Conservation (phyloP, 1,140 invertebrate genomes). For the Agraylea sexmaculata region DNA sequence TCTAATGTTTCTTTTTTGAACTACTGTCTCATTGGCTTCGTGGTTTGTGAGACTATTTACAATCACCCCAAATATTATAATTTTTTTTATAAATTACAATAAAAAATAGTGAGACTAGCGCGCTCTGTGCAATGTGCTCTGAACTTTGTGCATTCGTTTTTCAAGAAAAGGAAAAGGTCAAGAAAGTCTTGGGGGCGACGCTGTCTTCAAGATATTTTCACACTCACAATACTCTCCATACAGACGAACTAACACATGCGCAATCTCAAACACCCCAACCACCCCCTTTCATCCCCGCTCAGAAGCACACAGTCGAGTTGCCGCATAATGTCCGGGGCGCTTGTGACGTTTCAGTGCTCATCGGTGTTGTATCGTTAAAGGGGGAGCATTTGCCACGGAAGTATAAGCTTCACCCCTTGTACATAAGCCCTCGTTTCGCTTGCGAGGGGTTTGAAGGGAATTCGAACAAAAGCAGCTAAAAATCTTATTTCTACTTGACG, state of each 20-base stretch:
- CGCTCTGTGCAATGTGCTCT: slow-evolving; percentile 12
- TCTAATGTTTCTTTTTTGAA: too few species aligned
- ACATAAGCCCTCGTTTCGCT: not conserved
- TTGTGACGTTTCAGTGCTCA: too few species aligned
- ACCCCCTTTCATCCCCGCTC: not conserved
- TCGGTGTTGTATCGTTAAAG: too few species aligned
- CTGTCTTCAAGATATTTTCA: not conserved
- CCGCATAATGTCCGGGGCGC: too few species aligned
- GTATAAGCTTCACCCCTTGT: too few species aligned
- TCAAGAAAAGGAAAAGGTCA: slow-evolving; percentile 18
- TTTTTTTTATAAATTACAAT: not conserved
- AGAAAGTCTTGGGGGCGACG: slow-evolving; percentile 14
- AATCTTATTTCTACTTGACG: slow-evolving; percentile 19
- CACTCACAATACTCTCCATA: slow-evolving; percentile 1
- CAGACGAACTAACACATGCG: not conserved
- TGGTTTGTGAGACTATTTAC: too few species aligned
- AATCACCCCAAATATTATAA: too few species aligned
- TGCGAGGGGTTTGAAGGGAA: not conserved
- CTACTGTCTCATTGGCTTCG: too few species aligned
- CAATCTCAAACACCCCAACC: not conserved
- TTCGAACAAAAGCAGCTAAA: slow-evolving; percentile 14
- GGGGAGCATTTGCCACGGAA: too few species aligned
- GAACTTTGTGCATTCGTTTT: slow-evolving; percentile 18
- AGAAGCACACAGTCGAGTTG: not conserved
- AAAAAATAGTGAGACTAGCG: slow-evolving; percentile 12